Conservation (phyloP, 2,797 vertebrate species). For the Loriculus beryllinus region DNA sequence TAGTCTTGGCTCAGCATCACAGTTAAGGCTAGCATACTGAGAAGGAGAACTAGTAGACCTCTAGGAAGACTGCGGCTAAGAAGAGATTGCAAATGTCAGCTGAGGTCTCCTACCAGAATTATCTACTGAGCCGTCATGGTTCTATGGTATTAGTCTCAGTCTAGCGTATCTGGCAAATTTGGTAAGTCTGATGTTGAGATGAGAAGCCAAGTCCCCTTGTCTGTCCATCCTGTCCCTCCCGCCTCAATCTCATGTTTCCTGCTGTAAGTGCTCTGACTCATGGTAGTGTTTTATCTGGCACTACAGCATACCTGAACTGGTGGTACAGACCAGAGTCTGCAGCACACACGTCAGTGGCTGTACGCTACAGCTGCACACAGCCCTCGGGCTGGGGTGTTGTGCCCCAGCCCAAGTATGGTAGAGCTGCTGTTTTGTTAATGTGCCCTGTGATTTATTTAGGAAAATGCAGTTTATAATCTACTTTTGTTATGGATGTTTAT, state of each 20-base stretch:
- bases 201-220: neutral
- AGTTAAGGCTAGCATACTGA: neutral
- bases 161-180: neutral
- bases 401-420: neutral
- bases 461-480: neutral
- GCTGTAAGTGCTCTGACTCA: neutral
- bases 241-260: fast-evolving
- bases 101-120: neutral
- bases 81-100: neutral
- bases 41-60: neutral
- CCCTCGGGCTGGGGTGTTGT: neutral
- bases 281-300: neutral
- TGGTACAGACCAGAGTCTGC: neutral
- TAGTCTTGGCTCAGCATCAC: neutral
- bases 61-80: neutral
- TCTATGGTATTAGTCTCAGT: neutral
- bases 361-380: fast-evolving
- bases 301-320: neutral
- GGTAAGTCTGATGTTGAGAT: neutral
- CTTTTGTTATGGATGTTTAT: neutral
- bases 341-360: neutral
- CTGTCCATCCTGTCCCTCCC: neutral
- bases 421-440: neutral
- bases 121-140: neutral
- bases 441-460: neutral